A percentile compares a stretch with the other conserved stretches of the same genome.
These are phyloP conservation scores for Chaetura pelagica DNA, from an alignment of 2,113 vertebrate genomes.

Conservation along the genomic window DNA sequence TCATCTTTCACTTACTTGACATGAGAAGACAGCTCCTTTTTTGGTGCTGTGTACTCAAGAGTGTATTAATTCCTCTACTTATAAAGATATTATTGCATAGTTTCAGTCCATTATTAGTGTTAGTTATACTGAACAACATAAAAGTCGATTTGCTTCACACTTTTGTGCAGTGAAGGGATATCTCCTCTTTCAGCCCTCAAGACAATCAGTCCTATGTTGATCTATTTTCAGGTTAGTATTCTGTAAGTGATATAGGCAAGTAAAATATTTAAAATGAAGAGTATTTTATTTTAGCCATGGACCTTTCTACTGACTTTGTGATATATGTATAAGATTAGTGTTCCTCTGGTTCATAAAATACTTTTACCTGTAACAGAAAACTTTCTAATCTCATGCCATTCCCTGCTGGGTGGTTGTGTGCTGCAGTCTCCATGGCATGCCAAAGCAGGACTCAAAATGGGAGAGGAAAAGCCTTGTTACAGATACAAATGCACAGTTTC, in stretches of 20 bases:
- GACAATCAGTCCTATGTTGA: not conserved
- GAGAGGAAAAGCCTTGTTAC: not conserved
- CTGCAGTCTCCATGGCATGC: not conserved
- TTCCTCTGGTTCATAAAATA: slow-evolving; percentile 29
- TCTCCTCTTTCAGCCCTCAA: slow-evolving; percentile 2
- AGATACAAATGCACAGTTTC: slow-evolving; percentile 1
- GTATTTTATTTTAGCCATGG: slow-evolving; percentile 34
- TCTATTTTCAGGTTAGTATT: slow-evolving; percentile 14
- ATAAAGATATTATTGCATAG: not conserved
- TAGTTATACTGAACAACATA: not conserved
- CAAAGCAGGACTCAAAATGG: not conserved
- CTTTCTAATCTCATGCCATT: slow-evolving; percentile 46
- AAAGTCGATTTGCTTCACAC: not conserved
- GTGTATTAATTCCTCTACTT: not conserved
- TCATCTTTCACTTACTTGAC: not conserved
- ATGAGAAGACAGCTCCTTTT: not conserved
- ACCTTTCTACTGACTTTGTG: slow-evolving; percentile 17
- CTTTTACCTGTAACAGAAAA: slow-evolving; percentile 41
- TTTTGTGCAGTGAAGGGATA: not conserved
- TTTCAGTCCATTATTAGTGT: not conserved
- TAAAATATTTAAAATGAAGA: slow-evolving; percentile 23
- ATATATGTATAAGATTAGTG: not conserved
- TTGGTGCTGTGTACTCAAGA: not conserved
- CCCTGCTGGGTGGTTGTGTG: not conserved
- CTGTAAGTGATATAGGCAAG: not conserved